Evolutionary conservation across 2,797 vertebrate genomes (phyloP).

Genomic region (Thunnus albacares): DNA sequence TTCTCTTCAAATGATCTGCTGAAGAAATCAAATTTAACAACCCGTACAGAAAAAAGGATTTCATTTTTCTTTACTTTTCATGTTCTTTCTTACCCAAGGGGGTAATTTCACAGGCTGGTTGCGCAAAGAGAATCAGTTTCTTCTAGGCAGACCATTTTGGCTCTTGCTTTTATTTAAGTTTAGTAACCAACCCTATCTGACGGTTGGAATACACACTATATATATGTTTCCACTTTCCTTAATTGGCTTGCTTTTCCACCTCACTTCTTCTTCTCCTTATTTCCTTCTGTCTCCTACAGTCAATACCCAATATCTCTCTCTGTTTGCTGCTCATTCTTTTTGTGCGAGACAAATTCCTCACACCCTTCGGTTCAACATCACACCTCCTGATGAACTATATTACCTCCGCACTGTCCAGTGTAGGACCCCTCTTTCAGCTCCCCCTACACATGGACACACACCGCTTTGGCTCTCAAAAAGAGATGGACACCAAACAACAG

Average conservation of each 20-base stretch:
- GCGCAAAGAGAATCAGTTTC: constrained; percentile 41
- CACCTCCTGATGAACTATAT: constrained; percentile 71
- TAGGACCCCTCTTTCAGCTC: constrained; percentile 3
- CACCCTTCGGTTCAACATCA: constrained; percentile 69
- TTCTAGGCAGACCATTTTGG: constrained; percentile 28
- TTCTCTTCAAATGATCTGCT: constrained; percentile 1
- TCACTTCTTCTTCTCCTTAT: not conserved
- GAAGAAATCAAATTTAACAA: constrained; percentile 34
- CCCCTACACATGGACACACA: constrained; percentile 10
- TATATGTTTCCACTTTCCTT: not conserved
- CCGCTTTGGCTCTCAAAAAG: constrained; percentile 9
- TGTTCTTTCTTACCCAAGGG: constrained; percentile 34
- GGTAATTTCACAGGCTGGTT: constrained; percentile 57
- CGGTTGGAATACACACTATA: not conserved
- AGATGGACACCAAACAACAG: constrained; percentile 34
- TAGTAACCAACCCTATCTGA: constrained; percentile 17
- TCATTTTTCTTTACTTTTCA: constrained; percentile 40
- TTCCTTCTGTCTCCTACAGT: not conserved
- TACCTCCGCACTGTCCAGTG: constrained; percentile 15
- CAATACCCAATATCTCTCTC: not conserved
- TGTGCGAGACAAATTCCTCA: constrained; percentile 60
- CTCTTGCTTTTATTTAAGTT: constrained; percentile 27
- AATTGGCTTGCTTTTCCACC: constrained; percentile 7
- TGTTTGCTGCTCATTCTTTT: constrained; percentile 20
- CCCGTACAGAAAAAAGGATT: constrained; percentile 15